Base-by-base conservation (phyloP, 2,113 vertebrate species). In the Chamaetylas fuelleborni region DNA sequence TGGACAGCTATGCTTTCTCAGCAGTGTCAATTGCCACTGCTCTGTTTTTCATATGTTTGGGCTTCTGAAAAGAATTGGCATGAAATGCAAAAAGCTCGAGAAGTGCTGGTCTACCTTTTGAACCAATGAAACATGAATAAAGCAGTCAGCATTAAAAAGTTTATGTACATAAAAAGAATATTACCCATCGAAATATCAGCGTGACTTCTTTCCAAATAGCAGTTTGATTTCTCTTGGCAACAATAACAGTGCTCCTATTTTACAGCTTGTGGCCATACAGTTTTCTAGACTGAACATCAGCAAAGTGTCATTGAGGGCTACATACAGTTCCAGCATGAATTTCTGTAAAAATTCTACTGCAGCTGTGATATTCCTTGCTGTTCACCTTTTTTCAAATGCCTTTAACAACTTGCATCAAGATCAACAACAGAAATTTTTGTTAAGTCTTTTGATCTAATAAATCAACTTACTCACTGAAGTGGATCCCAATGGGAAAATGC, bases 1-100 rank as follows among this genome's bases (percentile, higher is more conserved):
- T 91, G 73, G 36, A 87, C 12, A 79, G 23, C 13, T n/a, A 34
- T 53, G 53, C 48, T 86, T 95, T 94, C 92, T 86, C 69, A 84
- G 86, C 36, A 56, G 16, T 45, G 79, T 53, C 67, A 45, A 84
- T 53, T 89, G 61, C 31, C 53, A 67, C 60, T 73, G 23, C 58
- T 86, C 50, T 84, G 43, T 86, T 93, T 92, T 86, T 84, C n/a
- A 1, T 3, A 3, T 42, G 15, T 20, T 40, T 12, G 31, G 13
- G 24, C 28, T 94, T 81, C 72, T 77, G 47, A 57, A 92, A 87
- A 81, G 47, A 38, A 50, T 2, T 51, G 53, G 33, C 56, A 81
- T 65, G 70, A 77, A 92, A 86, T 53, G 25, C 45, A 70, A 86
- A 84, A 79, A 57, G 18, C 14, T 71, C 12, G 1, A 25, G 18